A percentile compares a stretch with the other conserved stretches of the same genome.
These are phyloP conservation scores for Ephestia elutella DNA, from an alignment of 1,140 invertebrate species.

Conservation along the genomic window DNA sequence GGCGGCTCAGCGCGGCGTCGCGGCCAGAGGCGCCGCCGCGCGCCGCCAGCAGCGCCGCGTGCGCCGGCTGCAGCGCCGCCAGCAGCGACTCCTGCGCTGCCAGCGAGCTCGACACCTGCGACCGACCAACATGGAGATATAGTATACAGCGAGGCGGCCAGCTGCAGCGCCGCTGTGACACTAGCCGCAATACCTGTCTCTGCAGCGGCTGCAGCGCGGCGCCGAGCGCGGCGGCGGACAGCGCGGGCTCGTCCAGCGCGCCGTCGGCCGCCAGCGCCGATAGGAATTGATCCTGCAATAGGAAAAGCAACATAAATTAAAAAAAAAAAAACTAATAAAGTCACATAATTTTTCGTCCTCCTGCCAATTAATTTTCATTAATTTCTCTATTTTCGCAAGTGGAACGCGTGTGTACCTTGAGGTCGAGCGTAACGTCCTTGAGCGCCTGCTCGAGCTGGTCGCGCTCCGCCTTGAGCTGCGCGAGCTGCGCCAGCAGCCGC, in stretches of 20 bases:
- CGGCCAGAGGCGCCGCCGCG: slow-evolving; percentile 80
- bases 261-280: slow-evolving; percentile 87
- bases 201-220: slow-evolving; percentile 88
- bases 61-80: slow-evolving; percentile 84
- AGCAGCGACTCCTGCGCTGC: slow-evolving; percentile 86
- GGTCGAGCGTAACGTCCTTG: slow-evolving; percentile 77
- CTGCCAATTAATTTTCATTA: too few relatives aligned
- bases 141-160: slow-evolving; percentile 79
- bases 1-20: slow-evolving; percentile 87
- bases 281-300: slow-evolving; percentile 79
- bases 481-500: slow-evolving; percentile 88
- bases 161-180: slow-evolving; percentile 86
- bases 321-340: too few relatives aligned
- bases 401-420: not conserved
- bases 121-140: slow-evolving; percentile 72
- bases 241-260: slow-evolving; percentile 88
- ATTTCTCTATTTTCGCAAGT: too few relatives aligned
- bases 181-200: too few relatives aligned
- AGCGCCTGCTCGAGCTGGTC: slow-evolving; percentile 92
- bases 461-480: slow-evolving; percentile 90
- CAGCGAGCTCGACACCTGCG: slow-evolving; percentile 80
- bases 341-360: too few relatives aligned
- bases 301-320: too few relatives aligned
- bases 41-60: slow-evolving; percentile 83
- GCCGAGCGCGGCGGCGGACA: slow-evolving; percentile 86